Evolutionary conservation across 2,888 invertebrate species (phyloP).

Genomic region (Liposcelis brunnea): DNA sequence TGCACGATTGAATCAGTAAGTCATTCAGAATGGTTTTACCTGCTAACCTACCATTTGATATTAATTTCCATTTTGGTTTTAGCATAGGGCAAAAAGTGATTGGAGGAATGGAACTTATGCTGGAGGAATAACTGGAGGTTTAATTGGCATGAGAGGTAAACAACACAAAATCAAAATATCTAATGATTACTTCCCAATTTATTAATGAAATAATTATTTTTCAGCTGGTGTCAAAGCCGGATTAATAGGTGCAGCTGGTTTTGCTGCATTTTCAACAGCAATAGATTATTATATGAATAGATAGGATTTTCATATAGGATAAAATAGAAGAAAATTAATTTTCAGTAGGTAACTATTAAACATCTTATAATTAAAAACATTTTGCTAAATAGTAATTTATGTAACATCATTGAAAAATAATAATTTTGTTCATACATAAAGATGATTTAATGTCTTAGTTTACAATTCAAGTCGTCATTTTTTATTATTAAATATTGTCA

Average conservation of each 20-base stretch:
- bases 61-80: conserved; percentile 15
- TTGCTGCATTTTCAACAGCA: conserved; percentile 90
- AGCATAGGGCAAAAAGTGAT: conserved; percentile 80
- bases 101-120: conserved; percentile 95
- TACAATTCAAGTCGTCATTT: no score
- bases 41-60: background rate
- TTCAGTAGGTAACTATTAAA: no score
- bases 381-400: no score
- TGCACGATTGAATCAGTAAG: conserved; percentile 82
- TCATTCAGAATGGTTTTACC: conserved; percentile 13
- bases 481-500: no score
- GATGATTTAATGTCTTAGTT: no score
- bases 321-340: no score
- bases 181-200: no score
- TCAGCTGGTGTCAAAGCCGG: conserved; percentile 88
- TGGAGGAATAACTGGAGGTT: conserved; percentile 44
- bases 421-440: no score
- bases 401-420: no score
- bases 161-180: background rate
- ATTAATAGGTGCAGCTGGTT: conserved; percentile 84
- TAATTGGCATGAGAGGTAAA: conserved; percentile 4
- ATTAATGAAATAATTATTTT: conserved; percentile 21
- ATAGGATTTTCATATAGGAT: no score
- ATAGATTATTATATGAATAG: conserved; percentile 93
- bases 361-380: no score